Percentiles rank a stretch among this genome's conserved stretches.
Conservation (phyloP, 2,113 vertebrate species). For the Cinclus cinclus region DNA sequence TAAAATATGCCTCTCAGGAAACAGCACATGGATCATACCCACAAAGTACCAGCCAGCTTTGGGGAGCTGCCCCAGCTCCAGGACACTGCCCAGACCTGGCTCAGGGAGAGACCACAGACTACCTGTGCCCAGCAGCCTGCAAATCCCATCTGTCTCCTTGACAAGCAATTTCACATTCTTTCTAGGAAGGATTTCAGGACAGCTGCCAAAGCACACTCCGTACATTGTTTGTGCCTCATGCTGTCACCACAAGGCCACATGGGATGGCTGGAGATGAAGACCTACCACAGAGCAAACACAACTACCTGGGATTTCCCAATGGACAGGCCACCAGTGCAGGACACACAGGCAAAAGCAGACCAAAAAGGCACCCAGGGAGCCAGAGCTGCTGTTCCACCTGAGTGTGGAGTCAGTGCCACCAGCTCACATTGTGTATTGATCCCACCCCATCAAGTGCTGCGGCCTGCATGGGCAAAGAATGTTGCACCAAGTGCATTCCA, state of each 20-base stretch:
- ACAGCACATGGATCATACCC: fast-evolving
- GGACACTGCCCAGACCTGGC: fast-evolving
- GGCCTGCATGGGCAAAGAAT: not conserved
- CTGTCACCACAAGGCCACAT: not conserved
- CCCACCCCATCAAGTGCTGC: fast-evolving
- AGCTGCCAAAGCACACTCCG: not conserved
- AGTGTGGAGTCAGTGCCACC: fast-evolving
- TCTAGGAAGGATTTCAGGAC: slow-evolving; percentile 41
- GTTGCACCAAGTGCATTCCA: slow-evolving; percentile 10
- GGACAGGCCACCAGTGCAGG: not conserved
- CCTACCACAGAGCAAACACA: not conserved
- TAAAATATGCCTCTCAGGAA: not conserved
- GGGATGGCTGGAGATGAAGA: not conserved
- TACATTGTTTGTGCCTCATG: not conserved
- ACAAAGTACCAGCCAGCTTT: not conserved
- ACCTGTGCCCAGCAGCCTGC: not conserved
- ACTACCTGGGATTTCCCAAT: not conserved
- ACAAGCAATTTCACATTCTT: not conserved
- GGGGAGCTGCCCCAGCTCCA: not conserved
- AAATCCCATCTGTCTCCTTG: not conserved
- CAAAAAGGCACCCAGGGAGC: not conserved
- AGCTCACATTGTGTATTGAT: fast-evolving
- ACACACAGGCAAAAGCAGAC: not conserved
- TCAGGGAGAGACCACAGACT: not conserved
- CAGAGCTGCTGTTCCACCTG: not conserved